Base-by-base conservation (phyloP, 2,113 vertebrate genomes). In the Micronycteris hirsuta region DNA sequence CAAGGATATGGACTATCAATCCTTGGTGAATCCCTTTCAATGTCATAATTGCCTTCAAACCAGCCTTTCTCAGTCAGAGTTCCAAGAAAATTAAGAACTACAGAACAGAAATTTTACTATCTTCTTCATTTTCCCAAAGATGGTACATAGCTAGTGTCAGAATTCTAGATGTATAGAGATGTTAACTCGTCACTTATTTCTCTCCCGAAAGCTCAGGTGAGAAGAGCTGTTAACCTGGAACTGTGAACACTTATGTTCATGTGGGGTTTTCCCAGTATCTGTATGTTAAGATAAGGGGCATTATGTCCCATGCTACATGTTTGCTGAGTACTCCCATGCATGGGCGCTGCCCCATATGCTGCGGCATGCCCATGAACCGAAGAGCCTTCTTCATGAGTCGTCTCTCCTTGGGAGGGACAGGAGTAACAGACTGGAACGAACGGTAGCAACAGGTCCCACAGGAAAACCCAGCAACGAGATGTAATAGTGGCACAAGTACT, bases 291-390 rank as follows among this genome's bases (percentile, higher is more conserved):
- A 16, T 11, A 14, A 70, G 5, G 8, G 28, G 13, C 36, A 15
- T 0, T 1, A 4, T 20, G 15, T 3, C 5, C 15, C 3, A 12
- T 19, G 12, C 6, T 19, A 7, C 2, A 0, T 0, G 47, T 3
- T 14, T 1, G 2, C 12, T 4, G 20, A 17, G 24, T 4, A 0
- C 4, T 47, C 52, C 14, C 19, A 41, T 1, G 17, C 0, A 12
- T 0, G 8, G 38, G 28, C 33, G 16, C 33, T 2, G 38, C 28
- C 28, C 33, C 9, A 9, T 3, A 1, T 0, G 38, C 26, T 5
- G 9, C n/a, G 12, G n/a, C 7, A 7, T 0, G 15, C 17, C 36
- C 38, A 15, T 3, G 36, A 28, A 5, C 20, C 28, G 38, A n/a
- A 14, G 38, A 9, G 15, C 11, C 26, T 17, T 14, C 17, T 5